phyloP scores from a whole-genome alignment of 2,888 invertebrate genomes.

The Tortrix viridana region DNA sequence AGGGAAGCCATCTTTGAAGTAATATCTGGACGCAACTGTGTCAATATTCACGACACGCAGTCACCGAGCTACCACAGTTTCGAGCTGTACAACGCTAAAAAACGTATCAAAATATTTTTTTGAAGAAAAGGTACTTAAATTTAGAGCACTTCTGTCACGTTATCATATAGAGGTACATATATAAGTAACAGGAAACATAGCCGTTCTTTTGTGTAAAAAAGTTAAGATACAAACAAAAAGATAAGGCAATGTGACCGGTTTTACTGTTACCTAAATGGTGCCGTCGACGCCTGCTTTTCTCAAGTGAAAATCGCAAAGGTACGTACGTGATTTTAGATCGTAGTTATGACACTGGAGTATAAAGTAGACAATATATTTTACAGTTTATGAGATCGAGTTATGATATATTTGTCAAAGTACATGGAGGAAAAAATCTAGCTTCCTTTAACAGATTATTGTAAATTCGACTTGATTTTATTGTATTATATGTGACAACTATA shows the following conservation, averaged over 20 bases:
- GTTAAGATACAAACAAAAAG: conserved; percentile 19
- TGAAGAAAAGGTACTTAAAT: too few relatives aligned
- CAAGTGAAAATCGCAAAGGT: conserved; percentile 29
- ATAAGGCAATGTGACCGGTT: conserved; percentile 44
- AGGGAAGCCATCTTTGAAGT: background rate
- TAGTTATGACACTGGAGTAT: background rate
- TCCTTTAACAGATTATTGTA: too few relatives aligned
- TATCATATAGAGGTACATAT: background rate
- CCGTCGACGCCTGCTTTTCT: conserved; percentile 20
- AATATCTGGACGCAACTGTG: too few relatives aligned
- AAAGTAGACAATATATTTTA: background rate
- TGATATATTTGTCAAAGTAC: too few relatives aligned
- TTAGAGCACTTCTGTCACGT: background rate
- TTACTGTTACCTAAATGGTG: conserved; percentile 37
- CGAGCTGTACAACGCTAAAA: too few relatives aligned
- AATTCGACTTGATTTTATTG: too few relatives aligned
- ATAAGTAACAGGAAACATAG: conserved; percentile 48
- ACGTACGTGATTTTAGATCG: background rate
- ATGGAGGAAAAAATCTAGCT: too few relatives aligned
- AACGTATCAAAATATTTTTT: too few relatives aligned
- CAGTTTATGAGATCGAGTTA: background rate
- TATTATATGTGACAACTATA: too few relatives aligned
- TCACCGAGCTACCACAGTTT: too few relatives aligned
- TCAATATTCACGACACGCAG: too few relatives aligned
- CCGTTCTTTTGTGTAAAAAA: conserved; percentile 1